phyloP scores from a whole-genome alignment of 1,140 invertebrate genomes.

The Anastatus disparis region DNA sequence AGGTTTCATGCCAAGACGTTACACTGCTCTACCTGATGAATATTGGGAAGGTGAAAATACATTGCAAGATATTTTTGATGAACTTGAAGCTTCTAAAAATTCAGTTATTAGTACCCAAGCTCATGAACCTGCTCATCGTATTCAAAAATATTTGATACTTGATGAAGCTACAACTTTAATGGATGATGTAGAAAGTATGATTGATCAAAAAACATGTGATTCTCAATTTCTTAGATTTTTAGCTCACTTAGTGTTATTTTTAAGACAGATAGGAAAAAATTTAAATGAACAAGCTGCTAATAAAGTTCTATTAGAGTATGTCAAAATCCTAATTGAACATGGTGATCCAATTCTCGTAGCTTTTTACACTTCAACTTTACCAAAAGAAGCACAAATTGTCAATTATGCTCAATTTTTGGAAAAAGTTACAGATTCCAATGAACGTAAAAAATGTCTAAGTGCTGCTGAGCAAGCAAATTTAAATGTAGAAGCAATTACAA shows the following conservation, averaged over 20 bases:
- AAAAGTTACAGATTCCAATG: constrained; percentile 73
- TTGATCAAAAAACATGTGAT: constrained; percentile 53
- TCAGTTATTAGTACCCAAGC: constrained; percentile 67
- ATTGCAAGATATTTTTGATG: constrained; percentile 78
- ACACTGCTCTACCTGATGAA: constrained; percentile 74
- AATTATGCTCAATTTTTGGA: constrained; percentile 85
- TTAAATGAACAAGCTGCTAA: constrained; percentile 76
- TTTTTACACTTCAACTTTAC: constrained; percentile 83
- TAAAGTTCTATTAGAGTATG: constrained; percentile 79
- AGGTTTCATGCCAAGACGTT: constrained; percentile 66
- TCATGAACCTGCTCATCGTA: constrained; percentile 71
- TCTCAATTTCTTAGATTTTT: constrained; percentile 80
- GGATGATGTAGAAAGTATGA: constrained; percentile 69
- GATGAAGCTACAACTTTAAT: constrained; percentile 75
- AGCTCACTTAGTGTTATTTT: constrained; percentile 86
- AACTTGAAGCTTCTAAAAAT: constrained; percentile 70
- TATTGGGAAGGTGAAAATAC: constrained; percentile 83
- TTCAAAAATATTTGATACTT: constrained; percentile 83
- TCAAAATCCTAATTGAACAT: constrained; percentile 76
- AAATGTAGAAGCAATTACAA: constrained; percentile 85
- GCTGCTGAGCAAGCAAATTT: constrained; percentile 81
- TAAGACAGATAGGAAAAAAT: constrained; percentile 80
- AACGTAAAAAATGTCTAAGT: constrained; percentile 71
- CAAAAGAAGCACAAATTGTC: constrained; percentile 75
- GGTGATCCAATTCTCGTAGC: constrained; percentile 84